phyloP scores from a whole-genome alignment of 2,888 invertebrate species.

The Chironomus riparius region DNA sequence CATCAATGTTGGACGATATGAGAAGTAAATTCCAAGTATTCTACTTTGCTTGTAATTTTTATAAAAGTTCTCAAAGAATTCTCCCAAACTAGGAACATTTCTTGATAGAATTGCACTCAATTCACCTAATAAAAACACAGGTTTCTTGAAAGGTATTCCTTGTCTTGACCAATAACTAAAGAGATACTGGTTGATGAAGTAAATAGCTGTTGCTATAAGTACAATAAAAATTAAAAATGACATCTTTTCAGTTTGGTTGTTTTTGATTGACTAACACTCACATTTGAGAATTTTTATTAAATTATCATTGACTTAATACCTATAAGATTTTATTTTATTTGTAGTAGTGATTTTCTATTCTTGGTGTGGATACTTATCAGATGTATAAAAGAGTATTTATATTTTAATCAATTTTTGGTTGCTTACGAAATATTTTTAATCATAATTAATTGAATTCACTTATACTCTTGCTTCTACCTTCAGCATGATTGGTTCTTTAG shows the following conservation, averaged over 20 bases:
- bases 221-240: background rate
- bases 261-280: too few species aligned
- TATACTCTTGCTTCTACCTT: background rate
- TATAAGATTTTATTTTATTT: too few species aligned
- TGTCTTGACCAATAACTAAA: slow-evolving; percentile 5
- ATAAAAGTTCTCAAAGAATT: slow-evolving; percentile 46
- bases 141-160: background rate
- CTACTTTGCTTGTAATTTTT: slow-evolving; percentile 43
- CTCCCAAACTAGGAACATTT: background rate
- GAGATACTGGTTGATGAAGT: background rate
- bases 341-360: too few species aligned
- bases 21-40: slow-evolving; percentile 49
- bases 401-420: too few species aligned
- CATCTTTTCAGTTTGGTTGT: background rate
- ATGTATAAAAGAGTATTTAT: too few species aligned
- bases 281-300: too few species aligned
- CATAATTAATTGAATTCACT: background rate
- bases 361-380: too few species aligned
- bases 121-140: background rate
- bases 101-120: background rate
- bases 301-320: too few species aligned
- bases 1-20: slow-evolving; percentile 48
- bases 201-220: background rate
- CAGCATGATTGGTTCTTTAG: background rate
- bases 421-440: too few species aligned